Conservation (phyloP, 2,113 vertebrate genomes). For the Hypanus sabinus region DNA sequence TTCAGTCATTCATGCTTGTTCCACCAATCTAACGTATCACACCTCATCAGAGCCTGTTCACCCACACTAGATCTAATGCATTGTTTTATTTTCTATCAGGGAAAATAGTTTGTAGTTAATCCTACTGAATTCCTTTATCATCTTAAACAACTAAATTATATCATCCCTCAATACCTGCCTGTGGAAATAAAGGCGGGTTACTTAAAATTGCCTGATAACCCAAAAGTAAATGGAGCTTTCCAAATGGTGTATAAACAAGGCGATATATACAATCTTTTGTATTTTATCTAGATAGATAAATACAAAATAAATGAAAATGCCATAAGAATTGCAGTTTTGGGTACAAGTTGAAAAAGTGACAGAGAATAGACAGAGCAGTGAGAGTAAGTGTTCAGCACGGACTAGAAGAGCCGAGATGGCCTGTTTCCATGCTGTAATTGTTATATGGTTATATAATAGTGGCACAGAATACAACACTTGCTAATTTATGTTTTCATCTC, state of each 20-base stretch:
- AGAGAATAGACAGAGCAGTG: neutral
- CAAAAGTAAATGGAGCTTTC: neutral
- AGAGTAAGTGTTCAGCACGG: too few species aligned
- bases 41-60: neutral
- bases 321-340: neutral
- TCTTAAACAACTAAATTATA: neutral
- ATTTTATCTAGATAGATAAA: too few species aligned
- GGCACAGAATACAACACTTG: neutral
- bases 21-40: neutral
- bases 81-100: too few species aligned
- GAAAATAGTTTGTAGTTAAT: too few species aligned
- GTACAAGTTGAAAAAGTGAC: neutral
- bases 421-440: too few species aligned
- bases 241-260: too few species aligned
- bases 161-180: neutral
- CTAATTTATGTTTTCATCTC: neutral
- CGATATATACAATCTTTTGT: too few species aligned
- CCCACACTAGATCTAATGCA: neutral
- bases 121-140: neutral
- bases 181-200: neutral
- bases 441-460: too few species aligned
- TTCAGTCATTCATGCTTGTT: neutral
- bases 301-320: neutral
- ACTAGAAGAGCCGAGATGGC: too few species aligned
- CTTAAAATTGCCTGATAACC: neutral